Evolutionary conservation across 92 coral and sea anemone species (phyloP).

Genomic region (Palythoa grandis): DNA sequence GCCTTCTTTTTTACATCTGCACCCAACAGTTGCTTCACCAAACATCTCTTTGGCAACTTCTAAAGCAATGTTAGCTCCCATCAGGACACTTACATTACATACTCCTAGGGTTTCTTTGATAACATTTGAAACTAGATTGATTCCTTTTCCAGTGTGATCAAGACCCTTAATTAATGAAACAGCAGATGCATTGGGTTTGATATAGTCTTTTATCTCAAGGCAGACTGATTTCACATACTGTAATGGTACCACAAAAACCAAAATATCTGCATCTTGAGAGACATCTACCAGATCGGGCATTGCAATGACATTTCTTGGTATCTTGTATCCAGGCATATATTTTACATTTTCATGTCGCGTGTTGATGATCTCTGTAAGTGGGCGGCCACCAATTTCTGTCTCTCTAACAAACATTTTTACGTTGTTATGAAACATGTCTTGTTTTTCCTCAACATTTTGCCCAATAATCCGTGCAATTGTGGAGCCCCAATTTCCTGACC

Average conservation of each 20-base stretch:
- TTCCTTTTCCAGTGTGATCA: constrained; percentile 57
- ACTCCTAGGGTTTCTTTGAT: constrained; percentile 53
- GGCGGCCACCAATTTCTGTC: constrained; percentile 46
- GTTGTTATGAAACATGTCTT: constrained; percentile 36
- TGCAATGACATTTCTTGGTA: constrained; percentile 59
- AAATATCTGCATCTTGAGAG: constrained; percentile 54
- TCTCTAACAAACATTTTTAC: constrained; percentile 65
- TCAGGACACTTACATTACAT: constrained; percentile 46
- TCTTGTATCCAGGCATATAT: constrained; percentile 65
- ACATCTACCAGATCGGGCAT: constrained; percentile 53
- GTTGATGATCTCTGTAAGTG: constrained; percentile 61
- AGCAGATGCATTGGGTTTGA: constrained; percentile 46
- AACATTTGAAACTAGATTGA: constrained; percentile 52
- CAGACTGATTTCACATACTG: constrained; percentile 53
- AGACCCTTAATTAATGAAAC: constrained; percentile 60
- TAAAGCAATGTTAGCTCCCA: constrained; percentile 63
- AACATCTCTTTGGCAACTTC: constrained; percentile 68
- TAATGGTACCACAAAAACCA: constrained; percentile 55
- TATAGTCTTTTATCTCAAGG: constrained; percentile 47
- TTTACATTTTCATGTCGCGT: constrained; percentile 63
- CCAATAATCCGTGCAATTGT: constrained; percentile 60
- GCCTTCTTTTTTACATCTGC: constrained; percentile 47
- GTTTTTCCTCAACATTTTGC: constrained; percentile 46
- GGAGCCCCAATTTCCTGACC: constrained; percentile 54
- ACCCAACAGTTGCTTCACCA: constrained; percentile 63